A percentile compares a stretch with the other conserved stretches of the same genome.
These are phyloP conservation scores for Lepisosteus oculatus DNA, from an alignment of 2,113 vertebrate species.

Conservation along the genomic window DNA sequence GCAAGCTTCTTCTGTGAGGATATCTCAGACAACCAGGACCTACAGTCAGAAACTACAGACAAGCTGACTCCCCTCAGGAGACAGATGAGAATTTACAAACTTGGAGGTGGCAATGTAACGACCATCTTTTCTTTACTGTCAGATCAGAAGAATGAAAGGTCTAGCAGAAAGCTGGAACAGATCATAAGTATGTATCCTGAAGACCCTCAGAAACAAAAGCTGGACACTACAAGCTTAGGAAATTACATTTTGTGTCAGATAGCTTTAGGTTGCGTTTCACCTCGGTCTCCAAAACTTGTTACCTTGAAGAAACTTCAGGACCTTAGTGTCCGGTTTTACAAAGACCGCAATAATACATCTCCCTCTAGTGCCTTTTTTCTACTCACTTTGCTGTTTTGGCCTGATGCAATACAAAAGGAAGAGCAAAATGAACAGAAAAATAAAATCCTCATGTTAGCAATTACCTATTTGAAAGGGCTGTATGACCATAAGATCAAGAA, in stretches of 20 bases:
- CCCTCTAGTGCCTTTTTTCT: slow-evolving; percentile 52
- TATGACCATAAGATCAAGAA: slow-evolving; percentile 51
- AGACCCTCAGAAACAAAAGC: neutral
- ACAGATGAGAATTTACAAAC: slow-evolving; percentile 45
- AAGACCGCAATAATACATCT: neutral
- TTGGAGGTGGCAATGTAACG: slow-evolving; percentile 58
- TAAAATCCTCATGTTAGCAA: slow-evolving; percentile 48
- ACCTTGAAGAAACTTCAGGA: slow-evolving; percentile 37
- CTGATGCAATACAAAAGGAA: slow-evolving; percentile 49
- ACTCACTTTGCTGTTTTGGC: slow-evolving; percentile 64
- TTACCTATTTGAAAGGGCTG: slow-evolving; percentile 39
- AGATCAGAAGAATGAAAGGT: slow-evolving; percentile 30
- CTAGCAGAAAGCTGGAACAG: slow-evolving; percentile 45
- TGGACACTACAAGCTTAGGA: slow-evolving; percentile 55
- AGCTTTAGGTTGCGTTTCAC: slow-evolving; percentile 50
- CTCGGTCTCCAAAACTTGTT: slow-evolving; percentile 51
- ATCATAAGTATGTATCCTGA: slow-evolving; percentile 53
- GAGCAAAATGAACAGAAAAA: slow-evolving; percentile 36
- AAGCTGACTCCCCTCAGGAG: slow-evolving; percentile 33
- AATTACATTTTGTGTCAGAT: slow-evolving; percentile 60
- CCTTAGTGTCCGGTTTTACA: slow-evolving; percentile 40
- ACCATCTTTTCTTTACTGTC: slow-evolving; percentile 53
- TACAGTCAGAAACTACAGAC: rapidly evolving
- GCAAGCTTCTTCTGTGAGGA: slow-evolving; percentile 46
- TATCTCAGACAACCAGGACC: neutral